A percentile compares a stretch with the other conserved stretches of the same genome.
Evolutionary conservation across 2,888 invertebrate species (phyloP).

Genomic region (Charanyca ferruginea): DNA sequence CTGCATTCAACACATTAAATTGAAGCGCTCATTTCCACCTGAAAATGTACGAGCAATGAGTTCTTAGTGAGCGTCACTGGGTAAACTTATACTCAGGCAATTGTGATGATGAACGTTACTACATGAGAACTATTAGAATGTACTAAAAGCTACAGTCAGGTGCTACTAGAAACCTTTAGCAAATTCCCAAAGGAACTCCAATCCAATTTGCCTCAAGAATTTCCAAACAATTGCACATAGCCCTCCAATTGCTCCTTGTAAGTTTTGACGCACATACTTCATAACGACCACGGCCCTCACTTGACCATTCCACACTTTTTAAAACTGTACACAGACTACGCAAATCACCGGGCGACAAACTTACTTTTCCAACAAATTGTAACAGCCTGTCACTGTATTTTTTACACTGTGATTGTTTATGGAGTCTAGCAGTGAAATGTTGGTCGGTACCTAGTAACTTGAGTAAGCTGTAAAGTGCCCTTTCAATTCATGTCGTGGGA

Average conservation of each 20-base stretch:
- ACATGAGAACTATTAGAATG: not conserved
- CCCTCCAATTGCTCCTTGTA: constrained; percentile 64
- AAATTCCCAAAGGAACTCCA: constrained; percentile 29
- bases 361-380: constrained; percentile 21
- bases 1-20: too few relatives aligned
- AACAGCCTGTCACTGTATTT: constrained; percentile 28
- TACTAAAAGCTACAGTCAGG: too few relatives aligned
- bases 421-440: constrained; percentile 61
- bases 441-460: constrained; percentile 62
- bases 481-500: constrained; percentile 73
- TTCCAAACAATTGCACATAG: constrained; percentile 55
- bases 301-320: constrained; percentile 25
- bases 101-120: too few relatives aligned
- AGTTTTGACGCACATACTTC: constrained; percentile 62
- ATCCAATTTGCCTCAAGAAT: constrained; percentile 57
- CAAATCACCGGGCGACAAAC: constrained; percentile 20
- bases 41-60: constrained; percentile 30
- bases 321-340: constrained; percentile 41
- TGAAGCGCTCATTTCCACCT: too few relatives aligned
- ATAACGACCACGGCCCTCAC: constrained; percentile 22
- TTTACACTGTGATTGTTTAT: constrained; percentile 65
- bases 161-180: constrained; percentile 1
- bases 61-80: not conserved
- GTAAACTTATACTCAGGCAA: constrained; percentile 4
- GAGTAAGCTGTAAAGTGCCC: constrained; percentile 68